Evolutionary conservation across 2,113 vertebrate genomes (phyloP), one percentile per base, ranked within the genome.

Genomic region (Porphyrio hochstetteri): DNA sequence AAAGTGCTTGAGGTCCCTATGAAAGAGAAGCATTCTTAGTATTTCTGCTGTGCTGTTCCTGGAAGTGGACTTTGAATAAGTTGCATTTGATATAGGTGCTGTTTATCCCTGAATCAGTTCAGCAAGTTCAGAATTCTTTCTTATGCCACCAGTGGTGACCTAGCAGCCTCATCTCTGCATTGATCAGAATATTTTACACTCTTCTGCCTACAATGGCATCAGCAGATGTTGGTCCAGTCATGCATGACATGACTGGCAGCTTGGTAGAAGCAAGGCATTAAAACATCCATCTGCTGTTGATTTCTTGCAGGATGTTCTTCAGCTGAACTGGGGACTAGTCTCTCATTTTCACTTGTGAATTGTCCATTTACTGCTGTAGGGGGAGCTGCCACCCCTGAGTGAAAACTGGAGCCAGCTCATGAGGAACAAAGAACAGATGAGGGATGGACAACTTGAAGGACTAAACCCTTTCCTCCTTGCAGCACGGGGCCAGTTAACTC

Each of bases 241-340:
- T 5, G 44, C 35, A 12, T 70, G 77, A 33, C 0, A 1, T 67
- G 55, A 63, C 50, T 80, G 88, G 60, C 93, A 93, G 46, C 36
- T 75, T 55, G 17, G 7, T 78, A 79, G 48, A 46, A 84, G 61
- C 29, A 84, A 86, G 28, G 60, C 80, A 69, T 42, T 64, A 23
- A 86, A 84, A 61, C 36, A 82, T 7, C 60, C 65, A 55, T 89
- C 85, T 94, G 95, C 64, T 83, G 92, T 82, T 76, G 48, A 91
- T 76, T 87, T 53, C 65, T 72, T 89, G 61, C 86, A 96, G 77
- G 40, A 64, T 88, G 63, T 77, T 85, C 81, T 57, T 85, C 36
- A 52, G 77, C 76, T 92, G 63, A 83, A 70, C n/a, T 53, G 50
- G n/a, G 12, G 28, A 69, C 19, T 0, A 29, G 46, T 5, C 10